These are phyloP conservation scores for Engystomops pustulosus DNA, from an alignment of 2,113 vertebrate genomes.

Conservation along the genomic window DNA sequence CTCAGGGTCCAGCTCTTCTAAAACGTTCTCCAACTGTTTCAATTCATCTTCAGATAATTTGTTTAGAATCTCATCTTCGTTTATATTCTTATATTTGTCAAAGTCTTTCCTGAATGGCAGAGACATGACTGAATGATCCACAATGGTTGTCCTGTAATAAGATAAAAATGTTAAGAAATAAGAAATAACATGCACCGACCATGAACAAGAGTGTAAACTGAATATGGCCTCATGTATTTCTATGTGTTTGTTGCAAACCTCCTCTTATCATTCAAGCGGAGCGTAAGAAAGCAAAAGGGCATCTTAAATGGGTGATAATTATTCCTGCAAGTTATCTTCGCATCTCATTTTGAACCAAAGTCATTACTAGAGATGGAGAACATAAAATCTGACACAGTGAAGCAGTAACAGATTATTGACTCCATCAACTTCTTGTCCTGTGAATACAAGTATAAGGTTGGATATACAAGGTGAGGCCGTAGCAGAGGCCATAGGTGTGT, in stretches of 20 bases:
- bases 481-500: too few species aligned
- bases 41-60: constrained; percentile 94
- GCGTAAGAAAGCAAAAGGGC: constrained; percentile 6
- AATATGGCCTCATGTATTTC: background rate
- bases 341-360: background rate
- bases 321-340: background rate
- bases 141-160: constrained; percentile 24
- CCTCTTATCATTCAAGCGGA: background rate
- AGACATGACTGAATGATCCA: constrained; percentile 78
- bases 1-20: constrained; percentile 98
- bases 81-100: constrained; percentile 95
- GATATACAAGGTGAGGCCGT: too few species aligned
- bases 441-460: too few species aligned
- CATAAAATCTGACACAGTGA: background rate
- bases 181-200: too few species aligned
- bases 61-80: constrained; percentile 96
- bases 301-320: constrained; percentile 36
- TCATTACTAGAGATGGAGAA: background rate
- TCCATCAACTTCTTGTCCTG: background rate
- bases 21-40: constrained; percentile 92
- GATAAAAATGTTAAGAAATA: background rate
- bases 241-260: background rate
- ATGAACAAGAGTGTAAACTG: background rate
- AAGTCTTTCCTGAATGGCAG: constrained; percentile 92
- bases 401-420: background rate